These are phyloP conservation scores for Limnephilus marmoratus DNA, from an alignment of 2,888 invertebrate genomes.

Conservation along the genomic window DNA sequence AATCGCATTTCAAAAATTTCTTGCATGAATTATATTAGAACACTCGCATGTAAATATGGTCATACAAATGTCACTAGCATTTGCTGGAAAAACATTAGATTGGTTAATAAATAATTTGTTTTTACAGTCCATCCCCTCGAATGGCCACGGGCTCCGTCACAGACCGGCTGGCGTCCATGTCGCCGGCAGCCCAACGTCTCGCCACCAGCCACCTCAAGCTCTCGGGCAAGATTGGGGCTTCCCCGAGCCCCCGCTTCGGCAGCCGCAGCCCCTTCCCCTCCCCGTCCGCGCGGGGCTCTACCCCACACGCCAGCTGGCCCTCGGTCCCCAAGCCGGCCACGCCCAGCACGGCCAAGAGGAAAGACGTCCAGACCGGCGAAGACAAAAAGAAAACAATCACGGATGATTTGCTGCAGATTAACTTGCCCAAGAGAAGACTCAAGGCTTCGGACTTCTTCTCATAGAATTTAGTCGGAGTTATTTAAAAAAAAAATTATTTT, in stretches of 20 bases:
- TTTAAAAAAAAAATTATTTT: background rate
- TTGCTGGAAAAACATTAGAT: no score
- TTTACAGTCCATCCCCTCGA: conserved; percentile 63
- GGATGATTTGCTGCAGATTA: conserved; percentile 90
- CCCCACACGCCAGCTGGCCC: conserved; percentile 69
- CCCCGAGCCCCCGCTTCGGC: conserved; percentile 67
- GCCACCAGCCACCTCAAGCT: conserved; percentile 77
- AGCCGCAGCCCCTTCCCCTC: conserved; percentile 67
- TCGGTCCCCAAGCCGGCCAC: conserved; percentile 68
- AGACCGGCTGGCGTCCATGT: conserved; percentile 93
- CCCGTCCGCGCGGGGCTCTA: conserved; percentile 58
- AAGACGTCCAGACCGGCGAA: conserved; percentile 65
- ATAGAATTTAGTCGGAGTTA: conserved; percentile 36
- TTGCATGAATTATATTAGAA: no score
- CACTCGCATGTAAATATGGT: no score
- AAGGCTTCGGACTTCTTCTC: conserved; percentile 90
- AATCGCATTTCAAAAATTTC: no score
- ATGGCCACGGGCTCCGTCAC: conserved; percentile 75
- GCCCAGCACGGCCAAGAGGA: conserved; percentile 68
- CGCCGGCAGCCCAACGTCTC: conserved; percentile 94
- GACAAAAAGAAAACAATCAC: conserved; percentile 79
- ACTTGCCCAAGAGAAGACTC: conserved; percentile 84
- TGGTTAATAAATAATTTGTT: background rate
- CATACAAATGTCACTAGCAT: no score
- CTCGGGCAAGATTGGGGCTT: conserved; percentile 44